Base-by-base conservation (phyloP, 2,113 vertebrate species). In the Cyprinodon variegatus region DNA sequence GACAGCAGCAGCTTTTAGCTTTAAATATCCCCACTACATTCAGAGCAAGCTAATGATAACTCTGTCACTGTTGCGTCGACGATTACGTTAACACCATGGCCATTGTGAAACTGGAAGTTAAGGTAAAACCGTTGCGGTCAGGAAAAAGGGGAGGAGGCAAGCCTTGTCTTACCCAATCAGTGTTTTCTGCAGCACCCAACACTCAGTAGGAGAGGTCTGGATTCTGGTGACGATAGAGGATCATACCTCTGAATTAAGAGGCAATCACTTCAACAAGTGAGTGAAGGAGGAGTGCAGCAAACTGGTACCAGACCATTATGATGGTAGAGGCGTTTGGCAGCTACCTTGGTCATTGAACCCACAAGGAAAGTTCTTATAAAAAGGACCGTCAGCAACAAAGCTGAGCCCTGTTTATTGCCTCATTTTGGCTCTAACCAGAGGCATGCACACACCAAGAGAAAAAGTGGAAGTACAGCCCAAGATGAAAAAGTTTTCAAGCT, bases 131-230 rank as follows among this genome's bases (percentile, higher is more conserved):
- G 40, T 29, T 77, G 20, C 40, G 50, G 61, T 46, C 40, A 38
- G 76, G 68, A 76, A 15, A 64, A 68, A 73, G 70, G 60, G 68
- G 39, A 86, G 72, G 36, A 65, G 61, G 53, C 45, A 41, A 69
- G 53, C 63, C n/a, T 61, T 77, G 84, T 78, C 68, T 91, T 86
- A 90, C 86, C 85, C 89, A 84, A 8, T 81, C 74, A 39, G 79
- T 78, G 86, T 75, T 80, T 72, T 92, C 90, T 78, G 89, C 85
- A 53, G 65, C 41, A 38, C 90, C 88, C 89, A 92, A 91, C 61
- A 70, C 50, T 64, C 68, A 50, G 22, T 29, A 43, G 75, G 29
- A 29, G 29, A 29, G 29, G 29, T 29, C 29, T 29, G 29, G 29
- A 29, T 29, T 29, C 29, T 29, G 29, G 29, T 29, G 29, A 29